Base-by-base conservation (phyloP, 2,888 invertebrate species). In the Dryomyza anilis region DNA sequence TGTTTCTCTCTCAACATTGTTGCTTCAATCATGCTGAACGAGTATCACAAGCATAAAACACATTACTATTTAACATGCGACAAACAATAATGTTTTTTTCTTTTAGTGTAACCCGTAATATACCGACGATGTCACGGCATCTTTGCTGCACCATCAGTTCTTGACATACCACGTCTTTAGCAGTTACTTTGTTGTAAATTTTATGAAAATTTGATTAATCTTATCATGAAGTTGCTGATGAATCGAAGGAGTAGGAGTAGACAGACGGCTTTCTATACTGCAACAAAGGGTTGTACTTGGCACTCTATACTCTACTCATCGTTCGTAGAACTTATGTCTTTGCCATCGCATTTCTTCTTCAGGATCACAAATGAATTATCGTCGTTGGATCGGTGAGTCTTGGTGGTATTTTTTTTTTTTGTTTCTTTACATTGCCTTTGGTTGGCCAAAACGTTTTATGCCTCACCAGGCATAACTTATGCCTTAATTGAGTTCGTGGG, bases 171-270 rank as follows among this genome's bases (percentile, higher is more conserved):
- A n/a, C n/a, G 5, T 33, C 25, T 33, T 14, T 19, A 52, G 52
- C 39, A 29, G 52, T 53, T 25, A 59, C 63, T 65, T 69, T 63
- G 59, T 66, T 67, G 71, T 70, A 75, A 76, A 80, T 76, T 78
- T 79, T 77, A 76, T 78, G 81, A 81, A 81, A 82, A 82, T 81
- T 82, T 82, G 81, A 81, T 81, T 81, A 82, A 81, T 81, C 81
- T 81, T 79, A 80, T 81, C 79, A 80, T 78, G 72, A 69, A 67
- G 69, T 19, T 27, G n/a, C 59, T 36, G 58, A 58, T 16, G 57
- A 30, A 21, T 45, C 43, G 56, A 16, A 5, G n/a, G n/a, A n/a
- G n/a, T n/a, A n/a, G n/a, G n/a, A n/a, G n/a, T n/a, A n/a, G n/a
- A n/a, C n/a, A n/a, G n/a, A n/a, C n/a, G n/a, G n/a, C n/a, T n/a